A percentile compares a stretch with the other conserved stretches of the same genome.
Evolutionary conservation across 2,113 vertebrate species (phyloP).

Genomic region (Capricornis sumatraensis): DNA sequence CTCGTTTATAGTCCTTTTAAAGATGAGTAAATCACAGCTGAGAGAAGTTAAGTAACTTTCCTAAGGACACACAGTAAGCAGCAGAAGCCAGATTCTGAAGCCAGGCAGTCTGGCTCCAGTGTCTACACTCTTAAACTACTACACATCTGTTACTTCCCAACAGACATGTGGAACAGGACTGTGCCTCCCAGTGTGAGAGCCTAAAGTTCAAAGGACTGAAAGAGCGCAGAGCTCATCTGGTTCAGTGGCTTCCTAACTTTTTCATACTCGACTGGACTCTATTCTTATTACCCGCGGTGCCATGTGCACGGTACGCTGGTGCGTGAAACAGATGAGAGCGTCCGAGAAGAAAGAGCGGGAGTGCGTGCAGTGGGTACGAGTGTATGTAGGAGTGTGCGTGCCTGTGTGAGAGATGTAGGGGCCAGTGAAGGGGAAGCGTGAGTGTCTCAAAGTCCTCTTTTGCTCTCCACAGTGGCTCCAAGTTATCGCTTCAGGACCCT

Average conservation of each 20-base stretch:
- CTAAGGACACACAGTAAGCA: background rate
- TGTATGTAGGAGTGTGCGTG: rapidly evolving
- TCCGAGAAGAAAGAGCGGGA: background rate
- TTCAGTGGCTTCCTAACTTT: background rate
- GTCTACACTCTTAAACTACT: background rate
- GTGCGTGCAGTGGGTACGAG: rapidly evolving
- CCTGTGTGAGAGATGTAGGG: background rate
- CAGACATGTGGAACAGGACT: background rate
- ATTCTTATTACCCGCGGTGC: background rate
- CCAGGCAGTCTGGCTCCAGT: background rate
- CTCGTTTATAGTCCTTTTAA: background rate
- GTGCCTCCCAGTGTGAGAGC: background rate
- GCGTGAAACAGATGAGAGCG: background rate
- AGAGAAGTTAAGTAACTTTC: background rate
- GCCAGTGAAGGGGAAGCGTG: background rate
- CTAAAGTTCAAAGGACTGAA: background rate
- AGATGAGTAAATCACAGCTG: background rate
- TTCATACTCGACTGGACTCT: background rate
- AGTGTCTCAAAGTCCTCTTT: background rate
- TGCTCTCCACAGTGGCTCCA: background rate
- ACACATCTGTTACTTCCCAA: background rate
- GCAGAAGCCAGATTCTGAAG: background rate
- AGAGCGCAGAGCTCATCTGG: background rate
- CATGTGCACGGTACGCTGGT: background rate
- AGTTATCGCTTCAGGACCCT: background rate